Evolutionary conservation across 2,888 invertebrate species (phyloP).

Genomic region (Torymus aiolomorphi): DNA sequence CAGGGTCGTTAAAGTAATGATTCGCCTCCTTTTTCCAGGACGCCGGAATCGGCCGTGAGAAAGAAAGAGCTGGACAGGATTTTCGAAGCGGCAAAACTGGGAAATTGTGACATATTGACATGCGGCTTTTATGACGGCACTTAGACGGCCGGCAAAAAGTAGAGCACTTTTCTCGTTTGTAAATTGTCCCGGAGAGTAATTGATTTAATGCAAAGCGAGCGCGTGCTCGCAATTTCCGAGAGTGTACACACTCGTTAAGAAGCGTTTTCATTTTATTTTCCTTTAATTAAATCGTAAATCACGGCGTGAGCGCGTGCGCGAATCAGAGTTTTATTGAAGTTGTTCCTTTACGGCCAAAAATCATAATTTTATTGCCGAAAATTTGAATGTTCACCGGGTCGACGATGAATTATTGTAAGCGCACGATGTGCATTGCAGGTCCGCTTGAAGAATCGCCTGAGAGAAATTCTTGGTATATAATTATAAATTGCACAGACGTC

Average conservation of each 20-base stretch:
- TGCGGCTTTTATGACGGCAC: slow-evolving; percentile 63
- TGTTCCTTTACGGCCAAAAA: too few species aligned
- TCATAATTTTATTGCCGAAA: too few species aligned
- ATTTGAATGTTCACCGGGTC: too few species aligned
- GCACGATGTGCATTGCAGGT: too few species aligned
- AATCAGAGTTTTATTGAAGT: too few species aligned
- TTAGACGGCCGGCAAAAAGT: slow-evolving; percentile 47
- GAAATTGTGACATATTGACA: slow-evolving; percentile 68
- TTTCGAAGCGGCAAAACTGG: slow-evolving; percentile 70
- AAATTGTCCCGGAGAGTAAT: slow-evolving; percentile 41
- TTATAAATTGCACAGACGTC: too few species aligned
- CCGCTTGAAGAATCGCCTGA: too few species aligned
- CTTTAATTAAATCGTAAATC: slow-evolving; percentile 12
- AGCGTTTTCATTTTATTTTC: slow-evolving; percentile 23
- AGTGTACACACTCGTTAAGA: not conserved
- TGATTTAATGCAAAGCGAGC: slow-evolving; percentile 46
- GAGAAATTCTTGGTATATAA: too few species aligned
- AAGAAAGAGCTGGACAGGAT: slow-evolving; percentile 70
- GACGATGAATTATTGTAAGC: too few species aligned
- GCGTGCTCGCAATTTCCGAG: not conserved
- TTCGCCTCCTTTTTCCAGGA: slow-evolving; percentile 63
- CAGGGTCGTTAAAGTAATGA: slow-evolving; percentile 38
- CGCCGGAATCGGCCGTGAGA: slow-evolving; percentile 66
- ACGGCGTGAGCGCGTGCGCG: too few species aligned
- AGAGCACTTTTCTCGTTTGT: slow-evolving; percentile 51